Base-by-base conservation (phyloP, 2,797 vertebrate species). In the Cirrhinus molitorella region DNA sequence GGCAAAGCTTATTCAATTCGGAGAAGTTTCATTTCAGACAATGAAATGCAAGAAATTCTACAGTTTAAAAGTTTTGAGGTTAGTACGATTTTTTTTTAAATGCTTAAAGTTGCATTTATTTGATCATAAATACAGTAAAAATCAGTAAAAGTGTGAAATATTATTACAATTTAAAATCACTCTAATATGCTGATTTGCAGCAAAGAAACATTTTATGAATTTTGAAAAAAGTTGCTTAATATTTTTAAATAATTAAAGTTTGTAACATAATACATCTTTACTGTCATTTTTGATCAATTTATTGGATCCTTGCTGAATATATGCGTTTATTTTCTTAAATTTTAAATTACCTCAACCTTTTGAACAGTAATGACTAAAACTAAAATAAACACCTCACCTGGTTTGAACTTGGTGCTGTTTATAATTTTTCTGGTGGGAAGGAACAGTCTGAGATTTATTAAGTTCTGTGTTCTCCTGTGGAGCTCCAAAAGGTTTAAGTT, bases 401-500 rank as follows among this genome's bases (percentile, higher is more conserved):
- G 96, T 96, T 87, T 95, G 93, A 51, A 96, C 91, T 85, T 49
- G 87, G 25, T 95, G 96, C 84, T 97, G 96, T 91, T 99, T 99
- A 88, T 96, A 98, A 57, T 92, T 94, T 83, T 94, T 96, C 92
- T 95, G 96, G 37, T 87, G 93, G 0, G 94, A 89, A 55, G 91
- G 90, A 81, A 90, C 87, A 6, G 85, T 81, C 3, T 82, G 86
- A 13, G 93, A 89, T 67, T 92, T 94, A 86, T 87, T 92, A 12
- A 21, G 88, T 37, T 53, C 80, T 0, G 37, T 3, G 76, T 96
- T 97, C 92, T 98, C 96, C 88, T 96, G 94, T 40, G 31, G 9
- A 3, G 92, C 94, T 76, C 89, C 95, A 90, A 96, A 98, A 0
- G 96, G 95, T 90, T 97, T 98, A 87, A 99, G 93, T 89, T 96